phyloP scores from a whole-genome alignment of 1,140 invertebrate genomes.

The Cydia strobilella region DNA sequence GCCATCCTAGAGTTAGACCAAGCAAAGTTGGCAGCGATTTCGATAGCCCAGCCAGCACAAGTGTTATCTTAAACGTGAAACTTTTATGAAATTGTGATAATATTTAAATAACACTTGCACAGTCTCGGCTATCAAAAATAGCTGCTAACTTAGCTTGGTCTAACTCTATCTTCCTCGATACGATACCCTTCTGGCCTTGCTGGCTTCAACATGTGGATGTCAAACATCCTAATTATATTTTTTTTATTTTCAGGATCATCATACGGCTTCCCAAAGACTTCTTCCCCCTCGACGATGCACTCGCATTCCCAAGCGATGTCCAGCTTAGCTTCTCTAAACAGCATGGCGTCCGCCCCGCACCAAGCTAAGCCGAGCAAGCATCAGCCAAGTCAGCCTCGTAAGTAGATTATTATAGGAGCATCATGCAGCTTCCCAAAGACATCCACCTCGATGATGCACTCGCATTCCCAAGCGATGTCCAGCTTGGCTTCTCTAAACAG shows the following conservation, averaged over 20 bases:
- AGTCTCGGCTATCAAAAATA: no score
- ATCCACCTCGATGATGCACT: constrained; percentile 70
- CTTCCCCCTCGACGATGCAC: constrained; percentile 73
- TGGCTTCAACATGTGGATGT: no score
- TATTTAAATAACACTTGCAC: no score
- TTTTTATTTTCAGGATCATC: constrained; percentile 57
- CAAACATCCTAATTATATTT: no score
- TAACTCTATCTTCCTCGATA: no score
- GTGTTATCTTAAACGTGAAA: no score
- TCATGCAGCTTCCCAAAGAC: constrained; percentile 78
- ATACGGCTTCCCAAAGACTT: constrained; percentile 78
- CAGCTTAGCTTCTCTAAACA: constrained; percentile 68
- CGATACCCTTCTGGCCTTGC: no score
- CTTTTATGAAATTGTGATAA: no score
- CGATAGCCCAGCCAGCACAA: no score
- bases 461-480: constrained; percentile 58
- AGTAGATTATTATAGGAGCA: constrained; percentile 46
- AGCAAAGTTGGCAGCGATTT: no score
- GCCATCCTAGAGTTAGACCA: no score
- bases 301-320: constrained; percentile 60
- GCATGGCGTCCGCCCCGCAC: constrained; percentile 67
- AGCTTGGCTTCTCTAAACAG: constrained; percentile 69
- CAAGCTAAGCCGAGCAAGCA: constrained; percentile 57
- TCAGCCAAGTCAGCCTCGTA: constrained; percentile 42
- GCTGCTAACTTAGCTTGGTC: no score